A percentile compares a stretch with the other conserved stretches of the same genome.
Evolutionary conservation across 2,797 vertebrate genomes (phyloP).

Genomic region (Myotis pilosus): DNA sequence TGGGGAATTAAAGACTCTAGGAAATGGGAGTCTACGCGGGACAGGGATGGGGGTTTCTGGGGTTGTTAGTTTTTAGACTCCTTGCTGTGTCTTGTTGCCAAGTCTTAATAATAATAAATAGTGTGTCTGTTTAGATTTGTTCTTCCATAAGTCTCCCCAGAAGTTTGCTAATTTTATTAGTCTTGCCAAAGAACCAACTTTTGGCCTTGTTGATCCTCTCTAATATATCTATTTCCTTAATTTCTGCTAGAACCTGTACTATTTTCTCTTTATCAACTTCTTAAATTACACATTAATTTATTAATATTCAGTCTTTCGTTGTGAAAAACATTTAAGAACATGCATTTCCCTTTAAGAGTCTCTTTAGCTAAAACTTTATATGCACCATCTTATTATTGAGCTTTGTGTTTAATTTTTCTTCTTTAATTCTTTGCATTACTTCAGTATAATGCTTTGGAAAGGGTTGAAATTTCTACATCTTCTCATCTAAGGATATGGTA

Average conservation of each 20-base stretch:
- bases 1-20: neutral
- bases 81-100: constrained; percentile 1
- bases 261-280: constrained; percentile 39
- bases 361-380: constrained; percentile 17
- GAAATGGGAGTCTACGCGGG: neutral
- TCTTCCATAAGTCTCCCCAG: neutral
- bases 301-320: constrained; percentile 30
- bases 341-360: neutral
- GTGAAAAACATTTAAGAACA: neutral
- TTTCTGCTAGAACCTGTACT: constrained; percentile 6
- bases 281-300: constrained; percentile 38
- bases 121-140: constrained; percentile 12
- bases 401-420: constrained; percentile 15
- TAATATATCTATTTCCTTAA: neutral
- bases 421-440: neutral
- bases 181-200: neutral
- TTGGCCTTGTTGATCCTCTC: constrained; percentile 14
- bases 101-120: neutral
- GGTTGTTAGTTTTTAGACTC: constrained; percentile 4
- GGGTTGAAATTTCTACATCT: neutral
- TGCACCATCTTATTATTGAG: neutral
- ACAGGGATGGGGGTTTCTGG: neutral
- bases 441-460: neutral
- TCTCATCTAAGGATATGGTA: neutral
- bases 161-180: constrained; percentile 38